Evolutionary conservation across 2,113 vertebrate species (phyloP).

Genomic region (Hippocampus barbouri): DNA sequence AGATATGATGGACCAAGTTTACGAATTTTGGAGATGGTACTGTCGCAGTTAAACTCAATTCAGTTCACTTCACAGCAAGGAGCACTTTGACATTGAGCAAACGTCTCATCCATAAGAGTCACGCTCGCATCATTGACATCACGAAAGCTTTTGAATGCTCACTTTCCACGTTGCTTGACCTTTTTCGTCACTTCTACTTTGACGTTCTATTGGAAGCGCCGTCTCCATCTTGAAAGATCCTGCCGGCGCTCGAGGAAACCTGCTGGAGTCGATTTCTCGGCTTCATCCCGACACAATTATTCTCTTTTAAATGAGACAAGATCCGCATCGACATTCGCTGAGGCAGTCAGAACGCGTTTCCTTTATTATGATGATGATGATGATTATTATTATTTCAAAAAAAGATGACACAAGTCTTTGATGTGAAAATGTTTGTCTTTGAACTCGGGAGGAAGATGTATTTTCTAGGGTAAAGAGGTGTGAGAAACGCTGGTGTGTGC

Average conservation of each 20-base stretch:
- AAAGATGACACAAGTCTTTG: slow-evolving; percentile 3
- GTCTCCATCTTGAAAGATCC: neutral
- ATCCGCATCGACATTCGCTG: neutral
- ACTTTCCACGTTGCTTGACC: neutral
- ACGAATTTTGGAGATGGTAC: no score
- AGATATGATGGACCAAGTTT: no score
- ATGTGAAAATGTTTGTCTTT: slow-evolving; percentile 44
- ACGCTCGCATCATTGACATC: no score
- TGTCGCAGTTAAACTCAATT: no score
- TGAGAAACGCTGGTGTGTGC: slow-evolving; percentile 24
- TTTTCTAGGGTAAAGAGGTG: slow-evolving; percentile 32
- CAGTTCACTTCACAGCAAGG: no score
- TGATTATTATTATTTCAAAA: slow-evolving; percentile 3
- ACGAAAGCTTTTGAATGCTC: neutral
- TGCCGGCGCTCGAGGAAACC: neutral
- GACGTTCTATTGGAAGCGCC: neutral
- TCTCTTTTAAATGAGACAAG: slow-evolving; percentile 1
- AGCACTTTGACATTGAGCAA: no score
- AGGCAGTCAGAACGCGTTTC: slow-evolving; percentile 4
- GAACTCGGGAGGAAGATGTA: slow-evolving; percentile 25
- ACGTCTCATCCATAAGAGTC: no score
- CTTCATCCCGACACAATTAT: slow-evolving; percentile 19
- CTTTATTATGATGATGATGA: neutral
- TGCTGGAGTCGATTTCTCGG: slow-evolving; percentile 24
- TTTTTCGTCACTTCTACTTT: neutral